phyloP scores from a whole-genome alignment of 2,797 vertebrate species.

The Acanthurus tractus region DNA sequence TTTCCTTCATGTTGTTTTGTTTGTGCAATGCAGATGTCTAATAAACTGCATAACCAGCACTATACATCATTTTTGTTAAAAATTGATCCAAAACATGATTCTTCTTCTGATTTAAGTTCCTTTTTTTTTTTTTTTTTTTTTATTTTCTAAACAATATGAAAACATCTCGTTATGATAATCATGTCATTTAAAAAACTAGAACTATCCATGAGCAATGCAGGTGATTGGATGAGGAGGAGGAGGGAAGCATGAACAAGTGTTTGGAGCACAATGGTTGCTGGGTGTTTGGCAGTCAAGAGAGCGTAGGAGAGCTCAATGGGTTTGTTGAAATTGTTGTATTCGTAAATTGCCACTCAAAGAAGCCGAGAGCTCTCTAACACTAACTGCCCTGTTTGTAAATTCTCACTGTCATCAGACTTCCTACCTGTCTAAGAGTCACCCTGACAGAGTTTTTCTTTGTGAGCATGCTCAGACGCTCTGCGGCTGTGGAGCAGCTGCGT shows the following conservation, averaged over 20 bases:
- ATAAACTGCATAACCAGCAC: not conserved
- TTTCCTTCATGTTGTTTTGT: too few species aligned
- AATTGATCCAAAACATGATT: not conserved
- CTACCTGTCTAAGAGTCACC: conserved; percentile 53
- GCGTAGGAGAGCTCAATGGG: conserved; percentile 74
- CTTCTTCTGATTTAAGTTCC: not conserved
- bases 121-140: not conserved
- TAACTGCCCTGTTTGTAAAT: conserved; percentile 65
- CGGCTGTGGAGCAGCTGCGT: not conserved
- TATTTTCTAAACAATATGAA: not conserved
- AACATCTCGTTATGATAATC: conserved; percentile 18
- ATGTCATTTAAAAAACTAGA: conserved; percentile 1
- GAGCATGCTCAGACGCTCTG: conserved; percentile 53
- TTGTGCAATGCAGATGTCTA: not conserved
- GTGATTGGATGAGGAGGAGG: conserved; percentile 72
- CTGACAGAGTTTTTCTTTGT: conserved; percentile 19
- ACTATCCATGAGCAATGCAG: conserved; percentile 33
- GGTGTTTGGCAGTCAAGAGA: conserved; percentile 75
- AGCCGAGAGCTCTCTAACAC: conserved; percentile 62
- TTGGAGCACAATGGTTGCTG: conserved; percentile 63
- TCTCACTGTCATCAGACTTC: conserved; percentile 42
- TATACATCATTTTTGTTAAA: too few species aligned
- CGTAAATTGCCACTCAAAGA: conserved; percentile 73
- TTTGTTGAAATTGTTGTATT: conserved; percentile 73
- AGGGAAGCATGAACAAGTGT: conserved; percentile 66